A percentile compares a stretch with the other conserved stretches of the same genome.
Evolutionary conservation across 2,113 vertebrate species (phyloP).

Genomic region (Eonycteris spelaea): DNA sequence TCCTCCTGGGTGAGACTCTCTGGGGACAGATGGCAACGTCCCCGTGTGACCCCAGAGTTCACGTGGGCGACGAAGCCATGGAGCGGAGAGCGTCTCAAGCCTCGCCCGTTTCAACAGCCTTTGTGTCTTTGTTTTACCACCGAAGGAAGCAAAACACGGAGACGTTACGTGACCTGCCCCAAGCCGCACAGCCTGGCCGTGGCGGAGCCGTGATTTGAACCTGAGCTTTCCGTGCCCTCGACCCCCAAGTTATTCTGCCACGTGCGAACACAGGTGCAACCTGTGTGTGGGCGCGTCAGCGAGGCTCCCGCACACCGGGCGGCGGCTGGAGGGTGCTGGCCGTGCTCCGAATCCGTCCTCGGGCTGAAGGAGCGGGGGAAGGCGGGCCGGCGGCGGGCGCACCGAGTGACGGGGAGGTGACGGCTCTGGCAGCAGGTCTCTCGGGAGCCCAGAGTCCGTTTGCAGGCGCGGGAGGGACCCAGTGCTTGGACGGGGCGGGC

Average conservation of each 20-base stretch:
- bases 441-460: neutral
- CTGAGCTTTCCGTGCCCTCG: rapidly evolving
- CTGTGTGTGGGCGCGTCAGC: no score
- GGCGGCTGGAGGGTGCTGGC: rapidly evolving
- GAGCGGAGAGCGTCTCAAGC: rapidly evolving
- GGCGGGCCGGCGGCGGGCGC: rapidly evolving
- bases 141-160: neutral
- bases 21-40: neutral
- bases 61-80: rapidly evolving
- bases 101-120: neutral
- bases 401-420: rapidly evolving
- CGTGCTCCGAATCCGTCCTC: neutral
- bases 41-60: neutral
- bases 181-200: neutral
- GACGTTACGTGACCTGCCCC: neutral
- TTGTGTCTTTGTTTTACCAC: rapidly evolving
- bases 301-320: rapidly evolving
- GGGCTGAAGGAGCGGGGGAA: rapidly evolving
- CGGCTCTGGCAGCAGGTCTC: neutral
- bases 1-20: neutral
- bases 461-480: no score
- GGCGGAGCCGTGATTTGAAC: neutral
- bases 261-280: neutral
- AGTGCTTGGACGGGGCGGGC: rapidly evolving
- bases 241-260: rapidly evolving